Evolutionary conservation across 2,888 invertebrate genomes (phyloP).

Genomic region (Catocala sponsa): DNA sequence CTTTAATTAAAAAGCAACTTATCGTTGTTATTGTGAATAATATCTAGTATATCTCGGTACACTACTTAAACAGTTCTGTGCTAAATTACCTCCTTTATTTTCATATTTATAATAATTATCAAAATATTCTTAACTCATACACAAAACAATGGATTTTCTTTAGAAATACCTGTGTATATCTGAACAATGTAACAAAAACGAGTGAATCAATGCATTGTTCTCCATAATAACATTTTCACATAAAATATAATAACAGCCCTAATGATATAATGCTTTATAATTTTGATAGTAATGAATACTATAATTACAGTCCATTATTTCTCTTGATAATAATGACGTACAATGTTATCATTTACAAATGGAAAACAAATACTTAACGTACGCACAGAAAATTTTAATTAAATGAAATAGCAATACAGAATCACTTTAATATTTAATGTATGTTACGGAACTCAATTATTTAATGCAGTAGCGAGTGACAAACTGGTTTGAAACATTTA

Average conservation of each 20-base stretch:
- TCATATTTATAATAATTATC: too few species aligned
- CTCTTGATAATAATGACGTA: neutral
- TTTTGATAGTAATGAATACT: neutral
- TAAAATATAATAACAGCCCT: neutral
- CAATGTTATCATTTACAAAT: slow-evolving; percentile 14
- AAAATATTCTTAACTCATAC: too few species aligned
- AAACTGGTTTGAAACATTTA: slow-evolving; percentile 55
- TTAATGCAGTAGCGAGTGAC: slow-evolving; percentile 54
- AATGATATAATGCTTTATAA: slow-evolving; percentile 1
- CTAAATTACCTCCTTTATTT: too few species aligned
- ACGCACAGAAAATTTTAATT: slow-evolving; percentile 58
- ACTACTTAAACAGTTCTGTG: too few species aligned
- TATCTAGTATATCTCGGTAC: too few species aligned
- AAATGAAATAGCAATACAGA: slow-evolving; percentile 54
- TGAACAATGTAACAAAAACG: too few species aligned
- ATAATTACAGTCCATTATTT: neutral
- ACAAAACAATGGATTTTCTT: too few species aligned
- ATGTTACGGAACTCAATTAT: slow-evolving; percentile 55
- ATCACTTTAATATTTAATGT: slow-evolving; percentile 60
- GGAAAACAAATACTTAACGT: slow-evolving; percentile 30
- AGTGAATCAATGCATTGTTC: too few species aligned
- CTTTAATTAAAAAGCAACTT: too few species aligned
- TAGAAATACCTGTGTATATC: too few species aligned
- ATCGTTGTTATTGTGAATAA: too few species aligned
- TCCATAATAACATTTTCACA: too few species aligned